These are phyloP conservation scores for Hirtodrosophila trivittata DNA, from an alignment of 2,888 invertebrate species.

Conservation along the genomic window DNA sequence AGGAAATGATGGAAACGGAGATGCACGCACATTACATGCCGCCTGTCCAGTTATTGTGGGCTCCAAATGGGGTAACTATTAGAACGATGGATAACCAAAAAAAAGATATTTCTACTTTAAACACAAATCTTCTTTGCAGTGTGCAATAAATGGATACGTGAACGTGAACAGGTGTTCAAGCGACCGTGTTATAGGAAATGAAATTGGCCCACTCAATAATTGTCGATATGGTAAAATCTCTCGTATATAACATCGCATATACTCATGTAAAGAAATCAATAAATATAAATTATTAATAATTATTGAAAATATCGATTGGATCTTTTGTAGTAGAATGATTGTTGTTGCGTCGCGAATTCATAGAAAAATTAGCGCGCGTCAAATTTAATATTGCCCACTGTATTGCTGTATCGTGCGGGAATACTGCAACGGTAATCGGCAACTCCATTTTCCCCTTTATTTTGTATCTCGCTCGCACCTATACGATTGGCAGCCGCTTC, in stretches of 20 bases:
- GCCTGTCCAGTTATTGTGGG: slow-evolving; percentile 81
- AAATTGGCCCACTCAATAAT: slow-evolving; percentile 7
- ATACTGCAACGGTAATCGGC: too few species aligned
- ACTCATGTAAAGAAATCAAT: not conserved
- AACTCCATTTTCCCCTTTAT: too few species aligned
- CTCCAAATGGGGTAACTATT: slow-evolving; percentile 80
- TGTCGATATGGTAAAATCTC: slow-evolving; percentile 21
- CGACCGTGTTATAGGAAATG: slow-evolving; percentile 84
- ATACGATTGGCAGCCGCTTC: too few species aligned
- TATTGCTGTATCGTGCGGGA: too few species aligned
- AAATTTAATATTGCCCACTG: too few species aligned
- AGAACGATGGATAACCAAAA: not conserved
- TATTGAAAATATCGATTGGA: too few species aligned
- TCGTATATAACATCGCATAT: too few species aligned
- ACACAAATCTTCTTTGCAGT: slow-evolving; percentile 84
- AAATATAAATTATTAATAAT: too few species aligned
- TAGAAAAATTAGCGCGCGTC: too few species aligned
- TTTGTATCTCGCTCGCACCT: too few species aligned
- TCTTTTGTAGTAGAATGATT: too few species aligned
- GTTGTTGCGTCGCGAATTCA: too few species aligned
- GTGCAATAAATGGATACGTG: slow-evolving; percentile 95
- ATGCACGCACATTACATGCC: slow-evolving; percentile 71
- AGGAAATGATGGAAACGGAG: slow-evolving; percentile 57
- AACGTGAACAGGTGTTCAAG: slow-evolving; percentile 90
- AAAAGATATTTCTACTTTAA: not conserved